These are phyloP conservation scores for Acanthis flammea DNA, from an alignment of 2,797 vertebrate species.

Conservation along the genomic window DNA sequence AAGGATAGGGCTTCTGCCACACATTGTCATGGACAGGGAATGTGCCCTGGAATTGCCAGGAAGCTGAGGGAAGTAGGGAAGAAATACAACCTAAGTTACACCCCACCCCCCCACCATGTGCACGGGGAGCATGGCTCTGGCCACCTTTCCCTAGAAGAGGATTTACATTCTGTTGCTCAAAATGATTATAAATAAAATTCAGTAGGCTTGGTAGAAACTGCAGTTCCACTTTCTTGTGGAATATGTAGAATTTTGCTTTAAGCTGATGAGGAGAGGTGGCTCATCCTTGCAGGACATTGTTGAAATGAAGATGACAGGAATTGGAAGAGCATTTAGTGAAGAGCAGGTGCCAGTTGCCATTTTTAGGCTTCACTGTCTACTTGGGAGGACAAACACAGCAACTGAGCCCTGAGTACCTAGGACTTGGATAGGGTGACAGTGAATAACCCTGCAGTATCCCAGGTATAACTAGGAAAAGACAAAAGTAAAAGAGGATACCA, in stretches of 20 bases:
- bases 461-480: background rate
- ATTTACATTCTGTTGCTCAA: background rate
- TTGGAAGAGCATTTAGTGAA: background rate
- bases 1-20: background rate
- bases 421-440: background rate
- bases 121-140: accelerated
- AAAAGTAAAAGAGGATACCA: background rate
- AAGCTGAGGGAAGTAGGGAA: background rate
- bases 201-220: background rate
- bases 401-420: background rate
- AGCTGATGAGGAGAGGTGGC: background rate
- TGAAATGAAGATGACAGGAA: background rate
- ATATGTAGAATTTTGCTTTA: background rate
- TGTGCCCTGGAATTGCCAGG: background rate
- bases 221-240: background rate
- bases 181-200: background rate
- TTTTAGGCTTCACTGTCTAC: background rate
- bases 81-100: background rate
- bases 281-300: background rate
- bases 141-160: background rate
- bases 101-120: accelerated
- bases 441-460: background rate
- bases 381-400: background rate
- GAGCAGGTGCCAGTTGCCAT: background rate
- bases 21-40: background rate